Conservation (phyloP, 1,140 invertebrate genomes). For the Argopecten irradians region DNA sequence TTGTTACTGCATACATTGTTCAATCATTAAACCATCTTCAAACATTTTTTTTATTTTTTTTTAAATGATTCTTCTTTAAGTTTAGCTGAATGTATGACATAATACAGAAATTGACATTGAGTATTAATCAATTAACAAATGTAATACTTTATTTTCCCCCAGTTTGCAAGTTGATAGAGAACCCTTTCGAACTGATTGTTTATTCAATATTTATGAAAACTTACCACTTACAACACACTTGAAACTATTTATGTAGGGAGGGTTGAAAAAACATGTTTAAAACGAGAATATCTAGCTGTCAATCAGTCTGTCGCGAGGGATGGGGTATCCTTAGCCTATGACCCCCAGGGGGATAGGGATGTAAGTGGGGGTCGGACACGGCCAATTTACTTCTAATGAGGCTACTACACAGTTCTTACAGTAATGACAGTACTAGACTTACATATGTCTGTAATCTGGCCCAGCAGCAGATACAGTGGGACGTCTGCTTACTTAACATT, state of each 20-base stretch:
- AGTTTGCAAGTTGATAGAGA: no score
- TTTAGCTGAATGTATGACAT: no score
- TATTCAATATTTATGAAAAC: neutral
- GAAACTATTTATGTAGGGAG: neutral
- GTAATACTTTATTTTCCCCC: no score
- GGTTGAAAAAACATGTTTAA: neutral
- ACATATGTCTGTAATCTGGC: neutral
- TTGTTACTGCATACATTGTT: no score
- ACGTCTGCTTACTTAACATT: neutral
- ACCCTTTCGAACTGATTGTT: no score
- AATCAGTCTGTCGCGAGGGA: neutral
- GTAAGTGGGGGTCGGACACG: neutral
- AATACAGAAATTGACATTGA: no score
- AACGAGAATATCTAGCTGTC: neutral
- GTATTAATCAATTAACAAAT: no score
- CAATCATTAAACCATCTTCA: no score
- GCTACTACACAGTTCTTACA: neutral
- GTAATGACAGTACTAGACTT: neutral
- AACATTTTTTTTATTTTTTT: no score
- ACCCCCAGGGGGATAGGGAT: neutral
- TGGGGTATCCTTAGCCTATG: neutral
- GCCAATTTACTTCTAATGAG: conserved; percentile 15
- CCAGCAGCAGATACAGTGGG: neutral
- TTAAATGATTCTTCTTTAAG: no score
- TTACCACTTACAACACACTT: neutral